Percentiles rank a stretch among this genome's conserved stretches.
Conservation (phyloP, 2,797 vertebrate genomes). For the Phataginus tricuspis region DNA sequence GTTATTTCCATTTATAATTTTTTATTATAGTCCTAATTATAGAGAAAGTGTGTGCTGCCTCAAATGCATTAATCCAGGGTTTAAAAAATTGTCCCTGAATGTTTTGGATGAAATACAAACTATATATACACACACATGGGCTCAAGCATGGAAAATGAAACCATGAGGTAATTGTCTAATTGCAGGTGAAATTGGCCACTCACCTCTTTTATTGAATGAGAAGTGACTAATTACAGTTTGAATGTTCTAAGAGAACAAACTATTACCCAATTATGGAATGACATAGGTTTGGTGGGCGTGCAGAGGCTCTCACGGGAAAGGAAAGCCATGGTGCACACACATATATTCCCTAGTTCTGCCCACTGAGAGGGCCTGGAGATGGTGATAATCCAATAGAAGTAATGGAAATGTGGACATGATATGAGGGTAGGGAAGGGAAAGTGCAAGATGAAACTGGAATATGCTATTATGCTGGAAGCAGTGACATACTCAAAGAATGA, state of each 20-base stretch:
- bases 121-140: constrained; percentile 49
- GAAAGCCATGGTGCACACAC: not conserved
- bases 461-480: not conserved
- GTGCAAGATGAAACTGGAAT: not conserved
- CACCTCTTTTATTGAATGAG: constrained; percentile 62
- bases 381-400: not conserved
- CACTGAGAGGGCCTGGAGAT: not conserved
- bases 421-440: not conserved
- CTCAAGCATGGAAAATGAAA: constrained; percentile 36
- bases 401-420: not conserved
- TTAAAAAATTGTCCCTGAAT: constrained; percentile 25
- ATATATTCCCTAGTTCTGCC: not conserved
- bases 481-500: not conserved
- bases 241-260: constrained; percentile 59
- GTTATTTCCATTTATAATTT: not conserved
- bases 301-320: not conserved
- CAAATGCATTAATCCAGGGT: not conserved
- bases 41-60: not conserved
- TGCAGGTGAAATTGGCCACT: constrained; percentile 61
- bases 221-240: constrained; percentile 62
- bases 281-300: not conserved
- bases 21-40: not conserved
- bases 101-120: constrained; percentile 51
- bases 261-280: constrained; percentile 23
- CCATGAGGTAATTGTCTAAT: constrained; percentile 71